These are phyloP conservation scores for Acromyrmex echinatior DNA, from an alignment of 1,140 invertebrate species.

Conservation along the genomic window DNA sequence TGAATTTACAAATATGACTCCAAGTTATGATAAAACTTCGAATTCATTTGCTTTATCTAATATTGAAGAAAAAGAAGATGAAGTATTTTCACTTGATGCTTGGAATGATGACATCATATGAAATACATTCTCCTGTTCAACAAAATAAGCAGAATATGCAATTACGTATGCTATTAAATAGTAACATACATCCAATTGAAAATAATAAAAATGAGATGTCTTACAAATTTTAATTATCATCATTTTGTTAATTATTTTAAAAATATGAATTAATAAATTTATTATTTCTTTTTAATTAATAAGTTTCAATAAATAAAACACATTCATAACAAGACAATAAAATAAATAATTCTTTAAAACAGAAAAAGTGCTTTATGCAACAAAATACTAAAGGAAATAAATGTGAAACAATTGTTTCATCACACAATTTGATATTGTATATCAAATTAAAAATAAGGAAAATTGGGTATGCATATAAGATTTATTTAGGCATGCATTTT, in stretches of 20 bases:
- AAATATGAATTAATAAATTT: no score
- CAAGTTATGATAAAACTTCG: conserved; percentile 16
- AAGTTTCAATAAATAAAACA: no score
- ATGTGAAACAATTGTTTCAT: not conserved
- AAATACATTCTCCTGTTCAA: not conserved
- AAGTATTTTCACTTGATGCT: not conserved
- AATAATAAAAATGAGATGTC: no score
- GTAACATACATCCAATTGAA: not conserved
- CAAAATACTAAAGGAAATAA: not conserved
- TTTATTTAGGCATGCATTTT: not conserved
- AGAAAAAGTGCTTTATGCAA: conserved; percentile 1
- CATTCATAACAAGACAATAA: no score
- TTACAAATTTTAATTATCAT: no score
- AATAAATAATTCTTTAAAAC: not conserved
- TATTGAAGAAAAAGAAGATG: not conserved
- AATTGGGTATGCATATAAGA: conserved; percentile 19
- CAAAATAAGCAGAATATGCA: not conserved
- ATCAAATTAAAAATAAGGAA: conserved; percentile 10
- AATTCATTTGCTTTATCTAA: not conserved
- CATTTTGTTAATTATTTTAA: no score
- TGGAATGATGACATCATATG: not conserved
- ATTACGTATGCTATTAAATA: no score
- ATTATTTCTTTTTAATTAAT: no score
- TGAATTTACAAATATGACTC: not conserved
- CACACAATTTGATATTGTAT: not conserved